Base-by-base conservation (phyloP, 2,888 invertebrate genomes). In the Troides helena region DNA sequence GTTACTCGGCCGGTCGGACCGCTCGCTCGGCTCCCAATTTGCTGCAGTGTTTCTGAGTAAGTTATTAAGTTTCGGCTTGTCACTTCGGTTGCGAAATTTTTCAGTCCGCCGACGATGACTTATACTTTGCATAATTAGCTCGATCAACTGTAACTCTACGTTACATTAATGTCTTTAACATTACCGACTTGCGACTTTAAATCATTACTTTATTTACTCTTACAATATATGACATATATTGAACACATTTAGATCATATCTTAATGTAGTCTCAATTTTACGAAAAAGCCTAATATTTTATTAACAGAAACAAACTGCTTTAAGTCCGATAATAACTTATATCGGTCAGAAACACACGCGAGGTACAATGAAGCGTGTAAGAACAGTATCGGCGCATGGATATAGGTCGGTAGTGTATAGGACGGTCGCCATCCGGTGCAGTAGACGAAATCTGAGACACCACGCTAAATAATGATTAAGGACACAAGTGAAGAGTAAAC, bases 61-160 rank as follows among this genome's bases (percentile, higher is more conserved):
- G 92, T 91, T 92, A 92, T 92, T 92, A 92, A 90, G 89, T 92
- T 92, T 90, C 90, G 89, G 84, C 90, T 87, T 92, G 91, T 92
- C 91, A 90, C 90, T 89, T 87, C 76, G 81, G 82, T 90, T 89
- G 90, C 89, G 85, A 92, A 92, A 90, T 90, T 90, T 89, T 84
- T 88, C 89, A 86, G 88, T 83, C 79, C 79, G 80, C 81, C 81
- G 86, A 80, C 80, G 81, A 76, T 73, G 75, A 73, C 76, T 76
- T 75, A 75, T 72, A 71, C 73, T 75, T 77, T 74, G 76, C 74
- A 75, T 77, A 74, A 76, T 72, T 72, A 71, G 65, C 68, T 69
- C 76, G 74, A 68, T 67, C 70, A 39, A 65, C 64, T 67, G 70
- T 67, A 62, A 70, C 53, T 62, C 62, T 76, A 75, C 68, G 50